These are phyloP conservation scores for Corythaixoides concolor DNA, from an alignment of 2,113 vertebrate species.

Conservation along the genomic window DNA sequence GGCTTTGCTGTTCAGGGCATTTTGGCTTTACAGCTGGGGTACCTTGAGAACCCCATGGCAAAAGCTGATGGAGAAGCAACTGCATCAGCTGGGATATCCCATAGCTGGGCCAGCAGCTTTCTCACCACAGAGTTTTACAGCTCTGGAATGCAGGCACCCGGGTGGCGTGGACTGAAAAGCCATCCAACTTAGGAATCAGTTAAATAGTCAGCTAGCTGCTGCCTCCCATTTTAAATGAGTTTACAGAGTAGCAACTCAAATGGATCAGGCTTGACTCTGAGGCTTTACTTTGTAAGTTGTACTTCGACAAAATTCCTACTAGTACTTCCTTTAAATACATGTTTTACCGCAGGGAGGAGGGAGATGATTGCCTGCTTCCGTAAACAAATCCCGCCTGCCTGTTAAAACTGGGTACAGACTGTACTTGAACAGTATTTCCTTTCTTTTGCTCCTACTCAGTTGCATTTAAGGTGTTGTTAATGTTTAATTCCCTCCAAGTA, in stretches of 20 bases:
- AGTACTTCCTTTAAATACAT: neutral
- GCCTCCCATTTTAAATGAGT: neutral
- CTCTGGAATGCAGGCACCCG: neutral
- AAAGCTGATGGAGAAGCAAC: neutral
- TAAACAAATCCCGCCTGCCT: neutral
- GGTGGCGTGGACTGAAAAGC: neutral
- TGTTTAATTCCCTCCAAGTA: neutral
- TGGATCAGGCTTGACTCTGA: neutral
- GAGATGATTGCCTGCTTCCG: neutral
- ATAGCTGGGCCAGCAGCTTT: neutral
- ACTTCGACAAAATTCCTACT: neutral
- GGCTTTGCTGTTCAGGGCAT: neutral
- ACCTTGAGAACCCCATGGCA: neutral
- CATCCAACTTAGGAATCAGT: neutral
- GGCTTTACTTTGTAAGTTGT: neutral
- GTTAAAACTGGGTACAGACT: neutral
- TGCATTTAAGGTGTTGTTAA: neutral
- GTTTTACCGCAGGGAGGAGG: neutral
- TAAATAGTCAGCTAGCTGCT: neutral
- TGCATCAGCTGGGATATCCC: neutral
- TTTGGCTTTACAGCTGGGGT: neutral
- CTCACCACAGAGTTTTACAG: neutral
- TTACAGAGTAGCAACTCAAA: neutral
- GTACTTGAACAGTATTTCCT: neutral
- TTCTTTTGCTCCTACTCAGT: neutral